Conservation (phyloP, 2,888 invertebrate species). For the Dicycla oo region DNA sequence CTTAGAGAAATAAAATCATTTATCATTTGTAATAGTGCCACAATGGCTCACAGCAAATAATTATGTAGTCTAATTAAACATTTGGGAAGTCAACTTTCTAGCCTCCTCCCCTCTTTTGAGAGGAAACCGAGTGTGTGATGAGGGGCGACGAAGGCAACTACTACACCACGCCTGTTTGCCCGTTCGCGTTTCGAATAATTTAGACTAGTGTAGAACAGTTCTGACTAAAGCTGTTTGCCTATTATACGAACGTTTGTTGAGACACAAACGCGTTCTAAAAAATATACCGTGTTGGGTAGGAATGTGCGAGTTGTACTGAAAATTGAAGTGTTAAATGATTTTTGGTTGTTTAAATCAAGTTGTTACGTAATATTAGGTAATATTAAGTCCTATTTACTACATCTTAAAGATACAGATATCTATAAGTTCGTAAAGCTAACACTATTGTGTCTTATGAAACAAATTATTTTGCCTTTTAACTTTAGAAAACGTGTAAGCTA, state of each 20-base stretch:
- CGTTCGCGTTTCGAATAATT: constrained; percentile 64
- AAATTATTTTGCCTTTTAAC: not conserved
- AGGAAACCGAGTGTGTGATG: constrained; percentile 84
- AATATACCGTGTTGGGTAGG: not conserved
- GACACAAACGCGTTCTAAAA: constrained; percentile 18
- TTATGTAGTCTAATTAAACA: constrained; percentile 82
- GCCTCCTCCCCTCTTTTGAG: constrained; percentile 76
- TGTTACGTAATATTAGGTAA: too few species aligned
- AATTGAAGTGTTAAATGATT: not conserved
- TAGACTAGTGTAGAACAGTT: constrained; percentile 53
- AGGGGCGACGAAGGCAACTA: constrained; percentile 74
- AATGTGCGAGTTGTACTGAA: not conserved
- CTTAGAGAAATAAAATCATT: too few species aligned
- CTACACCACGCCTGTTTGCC: constrained; percentile 67
- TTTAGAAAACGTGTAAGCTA: not conserved
- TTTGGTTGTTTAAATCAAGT: too few species aligned
- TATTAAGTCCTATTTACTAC: not conserved
- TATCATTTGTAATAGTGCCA: constrained; percentile 42
- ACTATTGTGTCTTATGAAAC: not conserved
- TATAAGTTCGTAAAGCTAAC: not conserved
- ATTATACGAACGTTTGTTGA: constrained; percentile 33
- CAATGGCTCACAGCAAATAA: constrained; percentile 67
- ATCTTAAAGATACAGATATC: not conserved
- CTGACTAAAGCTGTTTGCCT: constrained; percentile 60
- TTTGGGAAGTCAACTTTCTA: constrained; percentile 75